phyloP scores from a whole-genome alignment of 2,888 invertebrate species.

The Endomychus coccineus region DNA sequence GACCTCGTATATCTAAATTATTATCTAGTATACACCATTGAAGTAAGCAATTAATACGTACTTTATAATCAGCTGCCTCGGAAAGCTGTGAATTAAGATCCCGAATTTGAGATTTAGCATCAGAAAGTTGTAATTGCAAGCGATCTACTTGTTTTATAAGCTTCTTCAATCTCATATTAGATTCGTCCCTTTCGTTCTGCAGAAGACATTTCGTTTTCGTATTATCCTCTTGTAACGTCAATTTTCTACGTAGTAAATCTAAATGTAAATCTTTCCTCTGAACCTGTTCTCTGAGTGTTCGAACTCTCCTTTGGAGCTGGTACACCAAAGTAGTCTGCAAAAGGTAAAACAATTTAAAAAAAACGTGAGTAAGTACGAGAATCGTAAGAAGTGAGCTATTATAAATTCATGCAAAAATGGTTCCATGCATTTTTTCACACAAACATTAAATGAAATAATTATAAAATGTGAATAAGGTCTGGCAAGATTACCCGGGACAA shows the following conservation, averaged over 20 bases:
- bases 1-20: too few species aligned
- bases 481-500: too few species aligned
- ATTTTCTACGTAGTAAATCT: constrained; percentile 79
- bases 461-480: too few species aligned
- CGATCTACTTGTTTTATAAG: constrained; percentile 77
- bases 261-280: constrained; percentile 87
- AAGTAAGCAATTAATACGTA: constrained; percentile 29
- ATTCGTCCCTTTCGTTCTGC: constrained; percentile 63
- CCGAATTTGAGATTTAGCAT: constrained; percentile 72
- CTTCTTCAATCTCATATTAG: constrained; percentile 64
- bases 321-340: constrained; percentile 80
- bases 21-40: too few species aligned
- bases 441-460: too few species aligned
- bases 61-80: constrained; percentile 83
- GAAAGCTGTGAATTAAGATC: constrained; percentile 80
- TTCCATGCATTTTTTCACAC: too few species aligned
- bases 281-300: constrained; percentile 80
- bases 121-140: constrained; percentile 68
- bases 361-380: too few species aligned
- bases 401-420: too few species aligned
- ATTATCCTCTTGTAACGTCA: constrained; percentile 75
- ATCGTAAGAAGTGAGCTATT: too few species aligned
- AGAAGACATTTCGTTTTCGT: constrained; percentile 55
- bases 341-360: too few species aligned
- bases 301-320: constrained; percentile 79